Evolutionary conservation across 2,888 invertebrate genomes (phyloP).

Genomic region (Ormyrus nitidulus): DNA sequence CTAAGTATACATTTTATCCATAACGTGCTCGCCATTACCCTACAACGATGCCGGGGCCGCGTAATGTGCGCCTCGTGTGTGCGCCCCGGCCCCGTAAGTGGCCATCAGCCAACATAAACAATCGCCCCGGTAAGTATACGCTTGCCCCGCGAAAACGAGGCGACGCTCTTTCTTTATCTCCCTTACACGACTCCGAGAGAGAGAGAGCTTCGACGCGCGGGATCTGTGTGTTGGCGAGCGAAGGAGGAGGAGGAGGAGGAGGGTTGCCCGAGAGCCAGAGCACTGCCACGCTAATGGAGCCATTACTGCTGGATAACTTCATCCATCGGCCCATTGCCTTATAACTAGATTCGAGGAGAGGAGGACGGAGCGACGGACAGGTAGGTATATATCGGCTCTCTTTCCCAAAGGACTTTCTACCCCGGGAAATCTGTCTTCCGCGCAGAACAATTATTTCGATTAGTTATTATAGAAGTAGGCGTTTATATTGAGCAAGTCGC

Average conservation of each 20-base stretch:
- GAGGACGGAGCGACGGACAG: not conserved
- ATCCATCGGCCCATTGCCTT: slow-evolving; percentile 61
- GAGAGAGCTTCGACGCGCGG: no score
- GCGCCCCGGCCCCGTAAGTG: slow-evolving; percentile 73
- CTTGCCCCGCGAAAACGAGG: slow-evolving; percentile 65
- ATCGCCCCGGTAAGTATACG: slow-evolving; percentile 74
- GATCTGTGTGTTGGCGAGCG: slow-evolving; percentile 10
- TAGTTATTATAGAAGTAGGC: not conserved
- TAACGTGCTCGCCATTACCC: slow-evolving; percentile 76
- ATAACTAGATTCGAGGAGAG: slow-evolving; percentile 47
- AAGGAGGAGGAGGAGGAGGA: slow-evolving; percentile 22
- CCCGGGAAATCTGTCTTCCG: slow-evolving; percentile 42
- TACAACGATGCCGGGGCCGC: slow-evolving; percentile 68
- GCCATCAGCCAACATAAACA: slow-evolving; percentile 76
- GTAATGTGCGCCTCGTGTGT: slow-evolving; percentile 63
- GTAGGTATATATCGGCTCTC: not conserved
- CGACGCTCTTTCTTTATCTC: slow-evolving; percentile 55
- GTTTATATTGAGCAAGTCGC: not conserved
- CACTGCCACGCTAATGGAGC: slow-evolving; percentile 72
- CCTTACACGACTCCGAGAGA: slow-evolving; percentile 53
- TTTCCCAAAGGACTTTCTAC: slow-evolving; percentile 22
- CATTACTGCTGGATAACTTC: slow-evolving; percentile 76
- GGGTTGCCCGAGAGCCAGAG: slow-evolving; percentile 62
- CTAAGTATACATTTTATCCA: slow-evolving; percentile 75
- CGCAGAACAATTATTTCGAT: not conserved